Evolutionary conservation across 2,888 invertebrate genomes (phyloP).

Genomic region (Campaea margaritaria): DNA sequence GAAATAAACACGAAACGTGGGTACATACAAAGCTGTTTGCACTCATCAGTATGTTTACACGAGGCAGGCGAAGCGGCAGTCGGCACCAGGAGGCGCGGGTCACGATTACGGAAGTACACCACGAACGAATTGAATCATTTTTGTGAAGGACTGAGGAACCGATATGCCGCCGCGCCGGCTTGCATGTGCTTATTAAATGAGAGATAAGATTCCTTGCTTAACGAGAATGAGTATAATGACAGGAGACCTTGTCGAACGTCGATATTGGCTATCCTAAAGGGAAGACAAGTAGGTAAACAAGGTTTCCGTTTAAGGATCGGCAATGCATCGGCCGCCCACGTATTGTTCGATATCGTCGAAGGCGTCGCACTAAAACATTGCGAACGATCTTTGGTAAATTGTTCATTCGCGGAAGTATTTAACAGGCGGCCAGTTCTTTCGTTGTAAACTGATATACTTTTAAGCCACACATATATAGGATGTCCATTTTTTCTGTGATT

Average conservation of each 20-base stretch:
- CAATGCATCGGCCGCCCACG: slow-evolving; percentile 82
- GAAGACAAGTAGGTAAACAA: slow-evolving; percentile 79
- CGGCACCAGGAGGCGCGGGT: slow-evolving; percentile 53
- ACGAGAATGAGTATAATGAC: slow-evolving; percentile 64
- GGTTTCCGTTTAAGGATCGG: slow-evolving; percentile 74
- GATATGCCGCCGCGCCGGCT: slow-evolving; percentile 44
- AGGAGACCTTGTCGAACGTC: slow-evolving; percentile 64
- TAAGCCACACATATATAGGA: slow-evolving; percentile 8
- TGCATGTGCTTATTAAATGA: slow-evolving; percentile 59
- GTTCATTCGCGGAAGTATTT: slow-evolving; percentile 77
- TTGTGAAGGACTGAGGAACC: slow-evolving; percentile 56
- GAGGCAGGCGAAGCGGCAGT: slow-evolving; percentile 44
- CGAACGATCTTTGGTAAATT: slow-evolving; percentile 73
- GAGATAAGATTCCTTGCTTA: slow-evolving; percentile 62
- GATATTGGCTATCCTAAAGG: slow-evolving; percentile 74
- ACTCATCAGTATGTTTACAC: slow-evolving; percentile 59
- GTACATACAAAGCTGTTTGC: slow-evolving; percentile 48
- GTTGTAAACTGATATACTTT: slow-evolving; percentile 54
- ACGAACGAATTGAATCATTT: slow-evolving; percentile 62
- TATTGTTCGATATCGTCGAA: slow-evolving; percentile 68
- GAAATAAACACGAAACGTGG: slow-evolving; percentile 53
- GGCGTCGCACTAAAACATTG: slow-evolving; percentile 75
- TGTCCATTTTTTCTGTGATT: slow-evolving; percentile 5
- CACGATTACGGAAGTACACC: slow-evolving; percentile 72
- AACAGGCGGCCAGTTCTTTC: slow-evolving; percentile 53